Conservation (phyloP, 2,113 vertebrate species). For the Saimiri boliviensis region DNA sequence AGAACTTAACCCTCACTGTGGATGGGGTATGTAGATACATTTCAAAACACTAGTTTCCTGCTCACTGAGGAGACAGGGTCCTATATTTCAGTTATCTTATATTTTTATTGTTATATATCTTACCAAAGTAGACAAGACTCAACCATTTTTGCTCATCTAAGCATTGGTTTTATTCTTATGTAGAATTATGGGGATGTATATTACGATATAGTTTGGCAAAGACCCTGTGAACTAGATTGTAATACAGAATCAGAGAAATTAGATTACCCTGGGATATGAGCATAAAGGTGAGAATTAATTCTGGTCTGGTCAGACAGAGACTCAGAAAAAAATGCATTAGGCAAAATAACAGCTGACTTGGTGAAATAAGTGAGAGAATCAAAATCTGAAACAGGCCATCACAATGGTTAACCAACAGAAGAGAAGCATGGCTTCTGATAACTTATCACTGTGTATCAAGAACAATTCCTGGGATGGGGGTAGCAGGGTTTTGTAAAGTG, state of each 20-base stretch:
- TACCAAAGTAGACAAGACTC: not conserved
- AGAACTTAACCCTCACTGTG: not conserved
- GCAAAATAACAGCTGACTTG: not conserved
- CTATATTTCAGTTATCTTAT: not conserved
- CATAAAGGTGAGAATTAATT: not conserved
- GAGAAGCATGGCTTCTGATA: not conserved
- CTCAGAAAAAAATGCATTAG: not conserved
- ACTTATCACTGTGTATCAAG: not conserved
- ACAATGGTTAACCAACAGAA: not conserved
- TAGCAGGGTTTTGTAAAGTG: not conserved
- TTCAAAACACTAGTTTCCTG: not conserved
- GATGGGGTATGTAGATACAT: not conserved
- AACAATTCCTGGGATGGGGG: too few relatives aligned
- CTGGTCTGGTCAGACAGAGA: not conserved
- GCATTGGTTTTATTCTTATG: not conserved
- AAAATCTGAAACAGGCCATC: not conserved
- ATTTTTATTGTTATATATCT: not conserved
- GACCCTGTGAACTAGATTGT: not conserved
- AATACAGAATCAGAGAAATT: not conserved
- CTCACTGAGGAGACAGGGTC: not conserved
- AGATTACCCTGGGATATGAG: not conserved
- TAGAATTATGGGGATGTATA: not conserved
- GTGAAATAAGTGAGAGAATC: not conserved
- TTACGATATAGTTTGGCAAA: not conserved
- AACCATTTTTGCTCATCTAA: not conserved